phyloP scores from a whole-genome alignment of 2,888 invertebrate species.

The Tineola bisselliella region DNA sequence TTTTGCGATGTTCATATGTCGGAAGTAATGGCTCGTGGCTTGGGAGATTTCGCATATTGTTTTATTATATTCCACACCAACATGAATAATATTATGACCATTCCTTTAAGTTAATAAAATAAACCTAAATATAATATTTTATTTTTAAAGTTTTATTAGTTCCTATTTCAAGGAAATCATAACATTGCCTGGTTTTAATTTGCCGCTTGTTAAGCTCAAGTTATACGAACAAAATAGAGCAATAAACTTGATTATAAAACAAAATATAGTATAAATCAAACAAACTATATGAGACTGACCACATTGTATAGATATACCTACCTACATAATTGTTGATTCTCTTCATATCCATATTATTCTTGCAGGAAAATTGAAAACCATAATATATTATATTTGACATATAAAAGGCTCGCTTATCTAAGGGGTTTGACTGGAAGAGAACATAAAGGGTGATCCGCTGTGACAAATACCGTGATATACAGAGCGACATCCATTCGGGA shows the following conservation, averaged over 20 bases:
- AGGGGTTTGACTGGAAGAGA: constrained; percentile 69
- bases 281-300: too few relatives aligned
- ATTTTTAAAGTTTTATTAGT: too few relatives aligned
- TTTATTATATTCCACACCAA: neutral
- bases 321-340: neutral
- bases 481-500: constrained; percentile 65
- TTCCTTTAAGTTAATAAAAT: too few relatives aligned
- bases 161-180: too few relatives aligned
- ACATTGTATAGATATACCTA: neutral
- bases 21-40: constrained; percentile 61
- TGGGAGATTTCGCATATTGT: constrained; percentile 2
- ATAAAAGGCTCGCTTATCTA: constrained; percentile 69
- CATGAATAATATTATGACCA: neutral
- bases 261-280: too few relatives aligned
- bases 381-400: constrained; percentile 70
- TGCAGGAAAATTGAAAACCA: constrained; percentile 57
- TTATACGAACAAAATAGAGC: too few relatives aligned
- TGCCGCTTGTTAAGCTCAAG: too few relatives aligned
- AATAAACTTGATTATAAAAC: too few relatives aligned
- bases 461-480: constrained; percentile 69
- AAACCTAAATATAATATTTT: too few relatives aligned
- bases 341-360: constrained; percentile 36
- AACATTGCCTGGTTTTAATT: too few relatives aligned
- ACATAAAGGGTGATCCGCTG: constrained; percentile 69
- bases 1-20: constrained; percentile 67